Conservation (phyloP, 2,797 vertebrate species). For the Varecia variegata region DNA sequence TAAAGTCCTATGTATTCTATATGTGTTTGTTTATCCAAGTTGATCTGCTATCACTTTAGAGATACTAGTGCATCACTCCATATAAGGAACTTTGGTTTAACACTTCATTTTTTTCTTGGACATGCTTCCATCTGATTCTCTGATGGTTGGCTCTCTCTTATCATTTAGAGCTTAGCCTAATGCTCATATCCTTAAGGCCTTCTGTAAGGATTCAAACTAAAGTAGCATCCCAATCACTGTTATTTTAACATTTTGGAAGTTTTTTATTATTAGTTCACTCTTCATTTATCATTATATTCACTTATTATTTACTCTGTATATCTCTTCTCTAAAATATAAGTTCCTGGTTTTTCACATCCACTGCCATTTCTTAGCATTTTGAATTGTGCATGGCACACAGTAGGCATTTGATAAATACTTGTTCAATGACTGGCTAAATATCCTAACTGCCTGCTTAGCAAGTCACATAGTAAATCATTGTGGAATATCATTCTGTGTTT, state of each 20-base stretch:
- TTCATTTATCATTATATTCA: not conserved
- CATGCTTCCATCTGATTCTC: not conserved
- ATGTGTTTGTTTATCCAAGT: not conserved
- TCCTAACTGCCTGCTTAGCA: not conserved
- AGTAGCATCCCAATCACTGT: not conserved
- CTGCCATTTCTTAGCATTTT: not conserved
- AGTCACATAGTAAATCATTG: not conserved
- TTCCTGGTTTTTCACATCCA: not conserved
- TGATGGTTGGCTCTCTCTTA: not conserved
- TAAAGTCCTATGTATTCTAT: not conserved
- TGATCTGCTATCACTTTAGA: not conserved
- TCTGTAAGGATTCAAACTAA: not conserved
- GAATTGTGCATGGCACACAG: not conserved
- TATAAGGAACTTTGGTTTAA: not conserved
- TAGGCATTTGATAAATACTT: not conserved
- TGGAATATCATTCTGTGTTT: not conserved
- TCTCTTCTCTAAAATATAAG: not conserved
- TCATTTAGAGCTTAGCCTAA: not conserved
- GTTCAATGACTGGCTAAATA: not conserved
- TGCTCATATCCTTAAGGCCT: not conserved
- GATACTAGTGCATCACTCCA: not conserved
- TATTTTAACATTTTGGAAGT: not conserved
- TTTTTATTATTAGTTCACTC: not conserved
- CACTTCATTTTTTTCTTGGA: not conserved
- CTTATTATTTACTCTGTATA: not conserved